Evolutionary conservation across 2,888 invertebrate genomes (phyloP).

Genomic region (Cosmia pyralina): DNA sequence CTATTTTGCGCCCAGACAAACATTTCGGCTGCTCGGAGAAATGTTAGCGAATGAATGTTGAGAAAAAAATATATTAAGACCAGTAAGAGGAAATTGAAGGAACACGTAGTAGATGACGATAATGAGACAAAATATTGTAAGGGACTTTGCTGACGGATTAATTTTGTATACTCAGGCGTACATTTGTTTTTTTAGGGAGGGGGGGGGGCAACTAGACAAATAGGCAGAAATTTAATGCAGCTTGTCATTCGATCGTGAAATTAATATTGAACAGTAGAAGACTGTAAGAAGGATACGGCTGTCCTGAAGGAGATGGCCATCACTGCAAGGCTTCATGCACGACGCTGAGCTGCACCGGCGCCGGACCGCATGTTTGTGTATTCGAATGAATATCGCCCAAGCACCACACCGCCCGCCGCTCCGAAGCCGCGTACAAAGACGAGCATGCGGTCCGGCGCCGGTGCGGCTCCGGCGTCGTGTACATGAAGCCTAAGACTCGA

Average conservation of each 20-base stretch:
- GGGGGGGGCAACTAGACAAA: neutral
- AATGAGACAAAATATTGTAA: constrained; percentile 19
- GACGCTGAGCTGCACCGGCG: too few species aligned
- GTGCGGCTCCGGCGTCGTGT: too few species aligned
- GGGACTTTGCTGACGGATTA: constrained; percentile 8
- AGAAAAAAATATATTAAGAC: constrained; percentile 7
- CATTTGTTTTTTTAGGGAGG: neutral
- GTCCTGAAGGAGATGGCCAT: too few species aligned
- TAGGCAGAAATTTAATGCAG: neutral
- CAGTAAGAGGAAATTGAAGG: constrained; percentile 31
- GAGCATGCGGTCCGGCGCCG: too few species aligned
- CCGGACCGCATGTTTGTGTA: too few species aligned
- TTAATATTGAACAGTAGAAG: neutral
- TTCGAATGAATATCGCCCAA: too few species aligned
- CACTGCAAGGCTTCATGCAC: too few species aligned
- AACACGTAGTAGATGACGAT: neutral
- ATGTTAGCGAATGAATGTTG: constrained; percentile 9
- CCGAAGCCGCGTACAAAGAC: too few species aligned
- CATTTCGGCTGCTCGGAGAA: neutral
- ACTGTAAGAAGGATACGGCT: neutral
- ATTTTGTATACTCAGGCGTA: constrained; percentile 8
- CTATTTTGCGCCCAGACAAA: constrained; percentile 16
- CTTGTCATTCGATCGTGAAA: constrained; percentile 3
- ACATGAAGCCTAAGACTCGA: too few species aligned
- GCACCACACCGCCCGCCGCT: too few species aligned